A percentile compares a stretch with the other conserved stretches of the same genome.
These are phyloP conservation scores for Tenebrio molitor DNA, from an alignment of 1,140 invertebrate genomes.

Conservation along the genomic window DNA sequence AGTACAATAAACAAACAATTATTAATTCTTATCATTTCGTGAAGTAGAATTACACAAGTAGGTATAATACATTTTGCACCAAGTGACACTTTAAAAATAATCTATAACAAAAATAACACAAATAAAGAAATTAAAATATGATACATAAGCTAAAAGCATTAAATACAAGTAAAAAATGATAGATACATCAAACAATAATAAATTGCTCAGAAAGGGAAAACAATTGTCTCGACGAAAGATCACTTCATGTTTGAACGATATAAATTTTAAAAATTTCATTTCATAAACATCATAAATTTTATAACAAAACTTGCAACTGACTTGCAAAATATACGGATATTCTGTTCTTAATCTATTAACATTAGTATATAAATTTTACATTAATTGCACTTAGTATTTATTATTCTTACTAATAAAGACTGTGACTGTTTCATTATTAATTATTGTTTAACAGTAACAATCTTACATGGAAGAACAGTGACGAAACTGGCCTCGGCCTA, in stretches of 20 bases:
- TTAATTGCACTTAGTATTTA: constrained; percentile 62
- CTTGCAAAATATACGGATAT: constrained; percentile 49
- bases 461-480: constrained; percentile 63
- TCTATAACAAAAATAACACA: constrained; percentile 54
- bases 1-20: constrained; percentile 63
- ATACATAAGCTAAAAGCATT: constrained; percentile 48
- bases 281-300: constrained; percentile 41
- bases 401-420: constrained; percentile 55
- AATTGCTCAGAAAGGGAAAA: constrained; percentile 22
- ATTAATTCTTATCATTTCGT: constrained; percentile 58
- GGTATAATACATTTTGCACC: constrained; percentile 58
- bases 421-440: constrained; percentile 47
- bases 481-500: constrained; percentile 63
- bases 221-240: not conserved
- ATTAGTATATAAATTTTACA: constrained; percentile 61
- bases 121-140: constrained; percentile 46
- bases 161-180: constrained; percentile 44
- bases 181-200: constrained; percentile 33
- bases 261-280: constrained; percentile 30
- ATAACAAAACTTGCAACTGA: constrained; percentile 55
- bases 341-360: constrained; percentile 54
- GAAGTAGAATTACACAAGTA: constrained; percentile 55
- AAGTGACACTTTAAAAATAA: constrained; percentile 51
- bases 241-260: not conserved
- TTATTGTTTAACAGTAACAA: constrained; percentile 47